Base-by-base conservation (phyloP, 2,113 vertebrate genomes). In the Bambusicola thoracicus region DNA sequence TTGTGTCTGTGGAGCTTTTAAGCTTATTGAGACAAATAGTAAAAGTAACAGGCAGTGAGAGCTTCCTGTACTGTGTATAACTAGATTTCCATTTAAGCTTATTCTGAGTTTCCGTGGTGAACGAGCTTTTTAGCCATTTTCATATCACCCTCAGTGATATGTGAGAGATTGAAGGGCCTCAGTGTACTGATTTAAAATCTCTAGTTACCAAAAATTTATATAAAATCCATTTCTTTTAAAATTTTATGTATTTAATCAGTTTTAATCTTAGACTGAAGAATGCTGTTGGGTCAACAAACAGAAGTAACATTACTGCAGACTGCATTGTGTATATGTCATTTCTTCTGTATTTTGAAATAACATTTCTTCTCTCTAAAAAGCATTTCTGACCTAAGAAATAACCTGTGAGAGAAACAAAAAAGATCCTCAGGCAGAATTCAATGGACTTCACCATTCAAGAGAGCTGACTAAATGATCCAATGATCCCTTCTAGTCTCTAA, bases 21-120 rank as follows among this genome's bases (percentile, higher is more conserved):
- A 92, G 92, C 41, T 95, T 87, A 96, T 81, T 85, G 74, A 96
- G 91, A 96, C 59, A 91, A 93, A 96, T 48, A 91, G 89, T 51
- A 49, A 81, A 89, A 85, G 75, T 49, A 94, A 91, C 70, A 63
- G 92, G 85, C 36, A 79, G 40, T 0, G 36, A 96, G 65, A 89
- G 73, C 73, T 93, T 92, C 70, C 87, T 86, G 51, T 81, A n/a
- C 87, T 93, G 44, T 56, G 11, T 36, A 53, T 77, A 90, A 90
- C 79, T 44, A 79, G 68, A 95, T 90, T 89, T 89, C 53, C 44
- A 73, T 40, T 16, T 78, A 59, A 61, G 63, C 38, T 85, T 59
- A 69, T 76, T 78, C 41, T 63, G 41, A 86, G 56, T 41, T 90
- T 11, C 19, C 38, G 58, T 29, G 11, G 30, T 30, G 34, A 56